Base-by-base conservation (phyloP, 37 sponge, comb jelly and placozoan genomes). In the Tethya wilhelma region DNA sequence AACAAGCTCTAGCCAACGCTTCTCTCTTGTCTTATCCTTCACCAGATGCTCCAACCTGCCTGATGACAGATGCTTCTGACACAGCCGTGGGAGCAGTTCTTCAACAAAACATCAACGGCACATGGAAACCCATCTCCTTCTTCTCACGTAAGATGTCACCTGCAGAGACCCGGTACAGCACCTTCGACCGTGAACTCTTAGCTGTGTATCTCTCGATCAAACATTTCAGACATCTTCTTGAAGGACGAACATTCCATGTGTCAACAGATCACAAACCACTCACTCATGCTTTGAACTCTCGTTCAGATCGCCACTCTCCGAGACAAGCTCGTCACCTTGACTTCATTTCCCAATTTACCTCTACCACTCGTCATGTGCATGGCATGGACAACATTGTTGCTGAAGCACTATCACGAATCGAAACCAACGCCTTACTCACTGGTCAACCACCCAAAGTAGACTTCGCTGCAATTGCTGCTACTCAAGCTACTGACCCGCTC, bases 281-380 rank as follows among this genome's bases (percentile, higher is more conserved):
- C 60, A 78, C 89, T 1, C 78, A 23, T 49, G 83, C 79, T 7
- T 44, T 78, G 44, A 0, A 37, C 28, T 44, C 68, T 2, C 25
- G 60, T 4, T 62, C 88, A 4, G 63, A 67, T 30, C 38, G 34
- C 20, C 68, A 77, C 38, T 65, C 84, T 1, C 84, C 89, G 3
- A 67, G 79, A 0, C 79, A 78, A 37, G 69, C 30, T 3, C 71
- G 88, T 42, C 88, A 88, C 55, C 71, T 88, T 19, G 77, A 81
- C 67, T 88, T 63, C 79, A 89, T 89, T 49, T 83, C 84, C 0
- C 84, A 83, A 60, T 89, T 89, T 73, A 90, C 85, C 20, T 73
- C 91, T 53, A 74, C 65, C 71, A 86, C 78, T 43, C 44, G 84
- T 0, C 79, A 83, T 55, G 29, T 83, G 44, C 39, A 78, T 23